Evolutionary conservation across 2,888 invertebrate genomes (phyloP).

Genomic region (Caenorhabditis zanzibari): DNA sequence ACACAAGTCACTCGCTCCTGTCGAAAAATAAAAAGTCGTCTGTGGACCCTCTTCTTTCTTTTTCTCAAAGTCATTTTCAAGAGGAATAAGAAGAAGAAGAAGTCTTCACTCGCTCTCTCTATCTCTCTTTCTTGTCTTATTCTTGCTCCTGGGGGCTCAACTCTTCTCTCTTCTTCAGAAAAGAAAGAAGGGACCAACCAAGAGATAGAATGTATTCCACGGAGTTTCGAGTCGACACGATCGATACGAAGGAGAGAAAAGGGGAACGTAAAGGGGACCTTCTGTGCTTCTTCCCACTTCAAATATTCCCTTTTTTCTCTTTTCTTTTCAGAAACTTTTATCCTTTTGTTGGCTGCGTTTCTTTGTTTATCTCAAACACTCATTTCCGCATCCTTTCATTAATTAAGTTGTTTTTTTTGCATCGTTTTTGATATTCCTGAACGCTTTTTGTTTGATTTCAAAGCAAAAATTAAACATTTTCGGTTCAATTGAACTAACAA

Average conservation of each 20-base stretch:
- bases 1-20: conserved; percentile 13
- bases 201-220: conserved; percentile 30
- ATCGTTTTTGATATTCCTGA: not conserved
- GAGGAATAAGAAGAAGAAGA: conserved; percentile 24
- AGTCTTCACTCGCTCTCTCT: conserved; percentile 5
- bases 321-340: not conserved
- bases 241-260: conserved; percentile 34
- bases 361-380: conserved; percentile 27
- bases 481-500: not conserved
- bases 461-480: too few species aligned
- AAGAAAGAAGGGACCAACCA: conserved; percentile 3
- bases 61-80: conserved; percentile 55
- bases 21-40: conserved; percentile 15
- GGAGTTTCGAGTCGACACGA: conserved; percentile 9
- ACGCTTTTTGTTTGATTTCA: not conserved
- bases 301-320: conserved; percentile 36
- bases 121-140: conserved; percentile 5
- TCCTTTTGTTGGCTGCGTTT: conserved; percentile 48
- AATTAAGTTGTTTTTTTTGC: conserved; percentile 34
- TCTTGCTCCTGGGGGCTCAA: conserved; percentile 42
- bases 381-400: not conserved
- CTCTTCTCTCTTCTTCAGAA: conserved; percentile 21
- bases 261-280: conserved; percentile 45
- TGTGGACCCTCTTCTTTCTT: conserved; percentile 11
- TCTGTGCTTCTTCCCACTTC: conserved; percentile 14